Evolutionary conservation across 2,888 invertebrate species (phyloP).

Genomic region (Gibbula magus): DNA sequence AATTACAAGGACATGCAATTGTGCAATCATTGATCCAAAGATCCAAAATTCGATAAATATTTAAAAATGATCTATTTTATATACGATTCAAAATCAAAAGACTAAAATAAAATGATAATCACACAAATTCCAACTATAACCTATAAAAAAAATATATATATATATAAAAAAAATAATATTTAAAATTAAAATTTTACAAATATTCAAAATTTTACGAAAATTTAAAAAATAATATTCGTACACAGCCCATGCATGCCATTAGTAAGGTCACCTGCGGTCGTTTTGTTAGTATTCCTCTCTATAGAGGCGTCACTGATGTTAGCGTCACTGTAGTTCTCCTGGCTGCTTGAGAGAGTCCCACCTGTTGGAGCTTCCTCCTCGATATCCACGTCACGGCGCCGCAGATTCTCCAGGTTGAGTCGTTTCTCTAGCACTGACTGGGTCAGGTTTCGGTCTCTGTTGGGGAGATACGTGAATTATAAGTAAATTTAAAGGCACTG

Average conservation of each 20-base stretch:
- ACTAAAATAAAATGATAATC: too few relatives aligned
- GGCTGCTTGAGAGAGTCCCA: conserved; percentile 42
- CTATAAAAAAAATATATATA: too few relatives aligned
- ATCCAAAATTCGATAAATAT: too few relatives aligned
- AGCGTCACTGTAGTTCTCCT: conserved; percentile 59
- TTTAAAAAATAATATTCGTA: too few relatives aligned
- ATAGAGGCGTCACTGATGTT: conserved; percentile 60
- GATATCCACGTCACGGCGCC: conserved; percentile 62
- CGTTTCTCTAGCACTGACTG: conserved; percentile 65
- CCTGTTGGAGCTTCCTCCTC: conserved; percentile 63
- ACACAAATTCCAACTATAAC: too few relatives aligned
- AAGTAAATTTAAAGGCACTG: not conserved
- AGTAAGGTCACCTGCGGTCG: conserved; percentile 15
- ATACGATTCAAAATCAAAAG: too few relatives aligned
- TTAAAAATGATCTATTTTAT: too few relatives aligned
- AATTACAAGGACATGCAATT: too few relatives aligned
- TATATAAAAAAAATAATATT: too few relatives aligned
- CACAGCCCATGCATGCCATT: conserved; percentile 9
- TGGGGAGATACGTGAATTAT: not conserved
- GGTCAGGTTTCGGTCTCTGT: conserved; percentile 51
- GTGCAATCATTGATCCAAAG: too few relatives aligned
- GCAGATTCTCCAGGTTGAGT: conserved; percentile 70
- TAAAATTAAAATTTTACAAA: too few relatives aligned
- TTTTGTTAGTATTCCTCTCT: conserved; percentile 36
- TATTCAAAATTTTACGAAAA: too few relatives aligned